Percentiles rank a stretch among this genome's conserved stretches.
Conservation (phyloP, 2,113 vertebrate species). For the Pangasianodon gigas region DNA sequence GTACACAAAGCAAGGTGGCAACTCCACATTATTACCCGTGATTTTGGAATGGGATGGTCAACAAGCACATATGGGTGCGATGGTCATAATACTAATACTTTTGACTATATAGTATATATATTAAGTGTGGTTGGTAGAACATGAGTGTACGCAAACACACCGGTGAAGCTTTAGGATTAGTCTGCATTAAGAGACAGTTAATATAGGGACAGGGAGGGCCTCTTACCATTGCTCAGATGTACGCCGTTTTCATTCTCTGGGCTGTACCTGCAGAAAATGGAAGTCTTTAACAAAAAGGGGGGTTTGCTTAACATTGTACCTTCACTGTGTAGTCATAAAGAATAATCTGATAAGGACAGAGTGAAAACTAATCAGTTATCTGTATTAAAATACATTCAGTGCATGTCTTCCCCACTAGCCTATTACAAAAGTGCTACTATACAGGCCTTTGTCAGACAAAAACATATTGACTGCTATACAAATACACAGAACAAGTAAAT, state of each 20-base stretch:
- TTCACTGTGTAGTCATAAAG: background rate
- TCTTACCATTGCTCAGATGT: constrained; percentile 99
- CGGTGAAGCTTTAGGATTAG: constrained; percentile 77
- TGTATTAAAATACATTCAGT: background rate
- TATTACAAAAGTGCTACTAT: background rate
- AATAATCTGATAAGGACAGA: background rate
- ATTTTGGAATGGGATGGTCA: constrained; percentile 1
- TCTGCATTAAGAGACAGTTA: constrained; percentile 62
- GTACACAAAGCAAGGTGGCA: background rate
- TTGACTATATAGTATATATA: background rate
- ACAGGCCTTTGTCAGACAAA: background rate
- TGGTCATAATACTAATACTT: background rate
- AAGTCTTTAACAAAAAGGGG: constrained; percentile 77
- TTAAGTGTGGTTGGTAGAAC: background rate
- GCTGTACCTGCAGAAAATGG: constrained; percentile 99
- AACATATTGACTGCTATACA: background rate
- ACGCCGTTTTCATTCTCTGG: constrained; percentile 99
- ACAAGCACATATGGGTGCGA: background rate
- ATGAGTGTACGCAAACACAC: constrained; percentile 21
- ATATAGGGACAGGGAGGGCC: constrained; percentile 61
- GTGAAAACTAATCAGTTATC: background rate
- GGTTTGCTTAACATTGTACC: constrained; percentile 27
- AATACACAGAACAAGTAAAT: constrained; percentile 54
- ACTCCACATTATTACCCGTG: background rate
- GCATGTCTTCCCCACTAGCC: background rate